Base-by-base conservation (phyloP, 2,797 vertebrate species). In the Chromobotia macracanthus region DNA sequence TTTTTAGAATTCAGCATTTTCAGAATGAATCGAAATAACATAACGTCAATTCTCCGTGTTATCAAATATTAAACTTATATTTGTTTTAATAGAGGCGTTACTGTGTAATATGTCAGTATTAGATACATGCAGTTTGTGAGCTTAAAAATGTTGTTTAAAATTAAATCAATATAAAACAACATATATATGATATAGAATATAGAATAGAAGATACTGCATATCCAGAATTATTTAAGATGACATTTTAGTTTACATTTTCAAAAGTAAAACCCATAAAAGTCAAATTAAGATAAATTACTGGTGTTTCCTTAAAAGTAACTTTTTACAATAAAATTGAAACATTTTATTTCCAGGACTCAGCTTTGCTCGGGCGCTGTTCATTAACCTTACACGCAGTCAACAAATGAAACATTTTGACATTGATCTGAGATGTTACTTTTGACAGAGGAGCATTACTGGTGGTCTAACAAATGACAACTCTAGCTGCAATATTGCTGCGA, bases 381-480 rank as follows among this genome's bases (percentile, higher is more conserved):
- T 31, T 21, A 76, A 46, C 10, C 0, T 60, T 48, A 23, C 38
- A 60, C 11, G 53, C 23, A 21, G 38, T 77, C 15, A 15, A 25
- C 15, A 50, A 77, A 50, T 41, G 2, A 13, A 61, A 35, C 19
- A 31, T 69, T 77, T 69, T 16, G 75, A 77, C 75, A 69, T 60
- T 77, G 25, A 69, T 77, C 61, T 13, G 44, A 70, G 56, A 79
- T 25, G 50, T 60, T 70, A 41, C 41, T 77, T 77, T 35, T 3
- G 56, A 19, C 68, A 35, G 13, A 31, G 21, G 53, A 72, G 67
- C 56, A 46, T 71, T 64, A 79, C 48, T 1, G 68, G 35, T 53
- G 25, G 68, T 72, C 60, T 64, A 19, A 72, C 77, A 70, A 70
- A 78, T 71, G 68, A 64, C 77, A 58, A 31, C 56, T 79, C 28